Percentiles rank a stretch among this genome's conserved stretches.
Conservation (phyloP, 53 echinoderm and acorn worm species). For the Stichopus horrens region DNA sequence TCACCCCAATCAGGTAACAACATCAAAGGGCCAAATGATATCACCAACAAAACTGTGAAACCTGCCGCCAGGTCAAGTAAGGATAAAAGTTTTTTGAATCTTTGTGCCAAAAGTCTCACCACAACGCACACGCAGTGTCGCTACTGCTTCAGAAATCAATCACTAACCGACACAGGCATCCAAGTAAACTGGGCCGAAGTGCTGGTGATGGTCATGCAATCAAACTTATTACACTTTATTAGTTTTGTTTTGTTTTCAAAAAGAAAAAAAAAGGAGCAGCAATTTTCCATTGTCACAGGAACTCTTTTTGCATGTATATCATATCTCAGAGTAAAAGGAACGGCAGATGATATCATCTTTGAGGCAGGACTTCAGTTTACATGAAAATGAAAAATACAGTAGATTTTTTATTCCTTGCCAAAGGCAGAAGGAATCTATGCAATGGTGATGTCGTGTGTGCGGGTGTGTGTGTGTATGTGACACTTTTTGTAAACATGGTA, state of each 20-base stretch:
- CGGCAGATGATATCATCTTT: too few relatives aligned
- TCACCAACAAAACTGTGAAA: slow-evolving; percentile 84
- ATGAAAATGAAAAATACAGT: neutral
- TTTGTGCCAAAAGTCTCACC: slow-evolving; percentile 5
- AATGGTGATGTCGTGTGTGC: too few relatives aligned
- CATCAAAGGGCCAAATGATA: slow-evolving; percentile 71
- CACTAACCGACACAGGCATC: neutral
- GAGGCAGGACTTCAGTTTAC: too few relatives aligned
- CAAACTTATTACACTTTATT: neutral
- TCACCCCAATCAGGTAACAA: slow-evolving; percentile 61
- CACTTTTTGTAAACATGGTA: too few relatives aligned
- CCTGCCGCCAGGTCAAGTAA: slow-evolving; percentile 45
- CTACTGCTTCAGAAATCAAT: neutral
- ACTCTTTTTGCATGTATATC: neutral
- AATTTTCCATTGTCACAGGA: neutral
- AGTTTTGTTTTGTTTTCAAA: neutral
- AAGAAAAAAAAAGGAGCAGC: neutral
- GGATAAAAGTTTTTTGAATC: neutral
- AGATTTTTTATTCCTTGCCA: too few relatives aligned
- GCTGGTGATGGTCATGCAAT: neutral
- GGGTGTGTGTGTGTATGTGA: too few relatives aligned
- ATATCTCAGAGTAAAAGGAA: neutral
- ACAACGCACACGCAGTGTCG: neutral
- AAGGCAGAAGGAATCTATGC: too few relatives aligned
- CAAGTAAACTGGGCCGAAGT: neutral